phyloP scores from a whole-genome alignment of 1,140 invertebrate species.

The Philotrypesis tridentata region DNA sequence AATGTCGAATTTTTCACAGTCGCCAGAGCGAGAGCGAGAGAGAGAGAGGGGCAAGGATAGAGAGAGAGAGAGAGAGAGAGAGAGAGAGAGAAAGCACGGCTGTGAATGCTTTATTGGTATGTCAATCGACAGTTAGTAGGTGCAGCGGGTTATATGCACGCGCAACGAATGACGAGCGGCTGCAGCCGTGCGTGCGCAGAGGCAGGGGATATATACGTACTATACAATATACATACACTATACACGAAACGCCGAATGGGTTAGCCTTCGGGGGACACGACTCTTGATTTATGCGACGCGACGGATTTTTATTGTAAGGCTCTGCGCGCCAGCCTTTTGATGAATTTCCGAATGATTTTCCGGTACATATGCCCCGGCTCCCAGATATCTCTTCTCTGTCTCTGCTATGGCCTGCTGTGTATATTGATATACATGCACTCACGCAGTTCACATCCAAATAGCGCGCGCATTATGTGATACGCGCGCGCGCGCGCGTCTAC shows the following conservation, averaged over 20 bases:
- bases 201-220: not conserved
- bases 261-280: not conserved
- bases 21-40: too few species aligned
- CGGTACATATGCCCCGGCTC: slow-evolving; percentile 28
- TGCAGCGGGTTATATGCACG: not conserved
- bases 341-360: slow-evolving; percentile 47
- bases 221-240: not conserved
- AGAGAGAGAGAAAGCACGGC: not conserved
- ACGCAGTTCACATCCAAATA: not conserved
- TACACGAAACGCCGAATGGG: not conserved
- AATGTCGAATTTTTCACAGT: slow-evolving; percentile 24
- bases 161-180: slow-evolving; percentile 2
- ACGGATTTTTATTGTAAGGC: slow-evolving; percentile 43
- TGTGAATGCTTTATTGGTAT: slow-evolving; percentile 36
- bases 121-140: slow-evolving; percentile 42
- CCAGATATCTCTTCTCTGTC: too few species aligned
- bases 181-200: not conserved
- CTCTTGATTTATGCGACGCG: slow-evolving; percentile 42
- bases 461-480: too few species aligned
- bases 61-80: too few species aligned
- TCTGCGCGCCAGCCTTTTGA: slow-evolving; percentile 7
- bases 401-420: not conserved
- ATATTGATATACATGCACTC: not conserved
- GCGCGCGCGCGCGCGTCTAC: too few species aligned
- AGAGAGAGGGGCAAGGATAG: too few species aligned